Evolutionary conservation across 2,888 invertebrate species (phyloP).

Genomic region (Agrochola litura): DNA sequence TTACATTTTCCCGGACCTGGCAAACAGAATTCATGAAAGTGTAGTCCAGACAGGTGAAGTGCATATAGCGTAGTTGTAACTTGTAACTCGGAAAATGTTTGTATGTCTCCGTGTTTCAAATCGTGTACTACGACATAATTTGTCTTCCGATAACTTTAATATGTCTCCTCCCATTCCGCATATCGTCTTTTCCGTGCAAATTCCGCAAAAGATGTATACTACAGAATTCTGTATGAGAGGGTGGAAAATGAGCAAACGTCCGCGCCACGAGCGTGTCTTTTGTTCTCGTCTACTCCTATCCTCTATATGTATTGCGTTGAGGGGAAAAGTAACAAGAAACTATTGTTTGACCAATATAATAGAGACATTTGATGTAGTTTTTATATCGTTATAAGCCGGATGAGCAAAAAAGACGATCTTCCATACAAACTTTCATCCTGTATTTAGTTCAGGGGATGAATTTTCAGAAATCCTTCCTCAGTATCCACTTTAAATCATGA

Average conservation of each 20-base stretch:
- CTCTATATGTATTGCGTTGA: slow-evolving; percentile 20
- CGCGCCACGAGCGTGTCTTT: not conserved
- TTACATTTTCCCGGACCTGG: not conserved
- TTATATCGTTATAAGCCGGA: not conserved
- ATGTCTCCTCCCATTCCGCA: slow-evolving; percentile 24
- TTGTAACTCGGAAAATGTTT: not conserved
- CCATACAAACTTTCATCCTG: not conserved
- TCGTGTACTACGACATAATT: not conserved
- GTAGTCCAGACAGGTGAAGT: not conserved
- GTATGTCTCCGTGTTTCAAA: slow-evolving; percentile 10
- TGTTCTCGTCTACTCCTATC: slow-evolving; percentile 15
- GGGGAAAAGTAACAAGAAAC: slow-evolving; percentile 5
- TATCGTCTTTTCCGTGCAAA: not conserved
- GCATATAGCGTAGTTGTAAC: not conserved
- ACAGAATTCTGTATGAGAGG: slow-evolving; percentile 12
- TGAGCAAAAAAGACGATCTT: not conserved
- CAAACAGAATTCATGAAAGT: not conserved
- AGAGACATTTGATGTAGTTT: not conserved
- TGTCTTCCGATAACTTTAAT: slow-evolving; percentile 17
- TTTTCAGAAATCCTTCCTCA: not conserved
- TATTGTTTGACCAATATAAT: not conserved
- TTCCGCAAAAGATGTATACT: slow-evolving; percentile 2
- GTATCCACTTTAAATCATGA: not conserved
- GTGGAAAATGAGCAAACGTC: slow-evolving; percentile 30
- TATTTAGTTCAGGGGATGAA: not conserved